phyloP scores from a whole-genome alignment of 2,113 vertebrate genomes.

The Takifugu bimaculatus region DNA sequence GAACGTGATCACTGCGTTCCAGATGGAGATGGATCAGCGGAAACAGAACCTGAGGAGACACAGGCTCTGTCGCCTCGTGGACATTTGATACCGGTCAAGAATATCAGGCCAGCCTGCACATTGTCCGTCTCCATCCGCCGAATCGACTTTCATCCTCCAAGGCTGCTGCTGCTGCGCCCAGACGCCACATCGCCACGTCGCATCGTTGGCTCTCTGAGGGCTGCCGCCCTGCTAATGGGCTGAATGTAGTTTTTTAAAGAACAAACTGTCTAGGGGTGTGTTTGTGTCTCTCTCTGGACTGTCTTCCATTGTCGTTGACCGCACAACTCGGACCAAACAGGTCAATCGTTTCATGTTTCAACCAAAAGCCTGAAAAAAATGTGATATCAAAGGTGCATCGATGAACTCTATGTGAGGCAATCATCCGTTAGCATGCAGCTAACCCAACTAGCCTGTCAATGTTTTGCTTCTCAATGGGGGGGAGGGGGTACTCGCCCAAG shows the following conservation, averaged over 20 bases:
- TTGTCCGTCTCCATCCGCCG: slow-evolving; percentile 22
- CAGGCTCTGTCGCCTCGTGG: slow-evolving; percentile 26
- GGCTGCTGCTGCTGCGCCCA: slow-evolving; percentile 18
- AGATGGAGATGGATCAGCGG: slow-evolving; percentile 6
- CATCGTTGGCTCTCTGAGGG: slow-evolving; percentile 28
- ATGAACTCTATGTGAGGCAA: too few relatives aligned
- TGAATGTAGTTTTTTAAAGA: neutral
- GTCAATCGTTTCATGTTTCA: too few relatives aligned
- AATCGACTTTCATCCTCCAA: slow-evolving; percentile 32
- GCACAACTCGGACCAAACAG: too few relatives aligned
- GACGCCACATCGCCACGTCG: slow-evolving; percentile 21
- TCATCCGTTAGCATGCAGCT: too few relatives aligned
- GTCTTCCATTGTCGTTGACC: too few relatives aligned
- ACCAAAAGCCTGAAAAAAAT: too few relatives aligned
- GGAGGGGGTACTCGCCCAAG: too few relatives aligned
- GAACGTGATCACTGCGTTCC: slow-evolving; percentile 23
- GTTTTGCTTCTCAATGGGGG: too few relatives aligned
- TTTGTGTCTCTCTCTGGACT: too few relatives aligned
- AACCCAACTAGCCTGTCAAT: too few relatives aligned
- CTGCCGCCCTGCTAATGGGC: slow-evolving; percentile 3
- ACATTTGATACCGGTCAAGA: slow-evolving; percentile 44
- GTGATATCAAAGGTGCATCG: too few relatives aligned
- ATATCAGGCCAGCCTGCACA: slow-evolving; percentile 22
- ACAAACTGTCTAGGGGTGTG: neutral
- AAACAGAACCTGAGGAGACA: slow-evolving; percentile 25